A percentile compares a stretch with the other conserved stretches of the same genome.
Evolutionary conservation across 2,113 vertebrate genomes (phyloP).

Genomic region (Odontophorus gujanensis): DNA sequence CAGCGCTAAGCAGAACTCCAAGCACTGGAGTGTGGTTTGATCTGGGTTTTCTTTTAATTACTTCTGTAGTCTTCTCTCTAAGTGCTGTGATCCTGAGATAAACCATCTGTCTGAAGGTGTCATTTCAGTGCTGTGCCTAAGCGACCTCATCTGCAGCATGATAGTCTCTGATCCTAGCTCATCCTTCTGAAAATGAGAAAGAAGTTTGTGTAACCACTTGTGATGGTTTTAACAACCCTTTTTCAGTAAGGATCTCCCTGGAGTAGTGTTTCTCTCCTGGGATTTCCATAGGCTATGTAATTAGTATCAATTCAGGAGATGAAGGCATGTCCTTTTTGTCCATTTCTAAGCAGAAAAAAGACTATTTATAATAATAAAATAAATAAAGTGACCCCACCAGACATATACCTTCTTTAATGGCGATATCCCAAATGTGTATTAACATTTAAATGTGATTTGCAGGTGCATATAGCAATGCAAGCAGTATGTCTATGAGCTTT

Average conservation of each 20-base stretch:
- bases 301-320: conserved; percentile 6
- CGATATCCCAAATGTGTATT: conserved; percentile 34
- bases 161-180: background rate
- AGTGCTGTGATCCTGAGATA: background rate
- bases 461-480: conserved; percentile 37
- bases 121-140: background rate
- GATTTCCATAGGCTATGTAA: background rate
- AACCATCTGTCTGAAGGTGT: background rate
- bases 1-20: background rate
- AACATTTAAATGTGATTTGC: conserved; percentile 58
- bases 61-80: background rate
- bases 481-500: conserved; percentile 29
- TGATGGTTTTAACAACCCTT: background rate
- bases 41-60: background rate
- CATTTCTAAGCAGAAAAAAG: background rate
- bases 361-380: conserved; percentile 27
- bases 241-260: background rate
- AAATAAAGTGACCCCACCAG: conserved; percentile 18
- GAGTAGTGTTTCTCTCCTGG: background rate
- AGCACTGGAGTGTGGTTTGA: background rate
- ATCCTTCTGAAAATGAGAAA: background rate
- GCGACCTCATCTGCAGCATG: background rate
- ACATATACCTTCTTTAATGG: background rate
- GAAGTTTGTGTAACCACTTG: background rate
- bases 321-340: background rate